Percentiles rank a stretch among this genome's conserved stretches.
Conservation (phyloP, 2,888 invertebrate species). For the Machimus atricapillus region DNA sequence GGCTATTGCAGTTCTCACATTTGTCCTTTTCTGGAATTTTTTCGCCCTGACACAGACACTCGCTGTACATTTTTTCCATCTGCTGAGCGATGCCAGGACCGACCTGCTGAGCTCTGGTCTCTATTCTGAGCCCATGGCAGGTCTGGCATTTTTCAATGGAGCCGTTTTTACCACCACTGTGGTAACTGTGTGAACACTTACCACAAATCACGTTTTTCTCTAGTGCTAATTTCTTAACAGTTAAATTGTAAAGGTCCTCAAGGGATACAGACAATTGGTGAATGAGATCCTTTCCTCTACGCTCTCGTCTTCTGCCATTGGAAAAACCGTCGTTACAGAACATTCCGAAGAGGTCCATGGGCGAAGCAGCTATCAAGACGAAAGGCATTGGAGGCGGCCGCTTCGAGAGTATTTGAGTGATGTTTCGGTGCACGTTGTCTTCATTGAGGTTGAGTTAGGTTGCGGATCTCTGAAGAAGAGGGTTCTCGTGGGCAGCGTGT, state of each 20-base stretch:
- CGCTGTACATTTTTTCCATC: slow-evolving; percentile 84
- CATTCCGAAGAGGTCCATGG: slow-evolving; percentile 99
- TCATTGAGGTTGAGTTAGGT: too few species aligned
- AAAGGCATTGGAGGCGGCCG: too few species aligned
- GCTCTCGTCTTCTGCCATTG: slow-evolving; percentile 69
- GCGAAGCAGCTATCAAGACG: too few species aligned
- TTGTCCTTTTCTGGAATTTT: slow-evolving; percentile 87
- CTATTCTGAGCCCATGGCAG: slow-evolving; percentile 88
- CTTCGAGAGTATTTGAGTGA: too few species aligned
- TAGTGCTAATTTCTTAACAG: slow-evolving; percentile 88
- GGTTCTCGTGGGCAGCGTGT: too few species aligned
- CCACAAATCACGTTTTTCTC: slow-evolving; percentile 96
- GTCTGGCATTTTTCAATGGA: slow-evolving; percentile 83
- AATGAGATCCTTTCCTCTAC: slow-evolving; percentile 89
- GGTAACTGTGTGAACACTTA: slow-evolving; percentile 91
- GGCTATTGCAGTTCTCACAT: slow-evolving; percentile 92
- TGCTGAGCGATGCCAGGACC: slow-evolving; percentile 81
- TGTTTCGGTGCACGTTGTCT: too few species aligned
- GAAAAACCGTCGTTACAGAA: slow-evolving; percentile 84
- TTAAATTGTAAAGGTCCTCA: slow-evolving; percentile 94
- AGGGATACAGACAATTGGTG: slow-evolving; percentile 91
- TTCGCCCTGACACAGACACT: slow-evolving; percentile 88
- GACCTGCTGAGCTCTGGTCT: slow-evolving; percentile 68
- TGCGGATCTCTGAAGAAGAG: too few species aligned
- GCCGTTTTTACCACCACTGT: slow-evolving; percentile 96